Evolutionary conservation across 2,797 vertebrate species (phyloP).

Genomic region (Babyrousa celebensis): DNA sequence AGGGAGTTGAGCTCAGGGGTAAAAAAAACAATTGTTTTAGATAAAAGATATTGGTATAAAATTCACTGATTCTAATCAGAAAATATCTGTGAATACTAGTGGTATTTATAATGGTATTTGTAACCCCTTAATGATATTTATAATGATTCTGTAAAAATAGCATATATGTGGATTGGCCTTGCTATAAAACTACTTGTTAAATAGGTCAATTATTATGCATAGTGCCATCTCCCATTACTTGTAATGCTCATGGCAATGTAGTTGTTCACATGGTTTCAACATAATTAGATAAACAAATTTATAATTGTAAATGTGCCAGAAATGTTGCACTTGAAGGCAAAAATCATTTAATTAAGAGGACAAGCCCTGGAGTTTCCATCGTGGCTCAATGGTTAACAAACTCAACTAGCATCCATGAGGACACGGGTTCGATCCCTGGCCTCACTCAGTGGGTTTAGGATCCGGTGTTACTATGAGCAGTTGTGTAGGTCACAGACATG

Average conservation of each 20-base stretch:
- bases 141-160: neutral
- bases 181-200: neutral
- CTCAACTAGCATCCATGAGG: no score
- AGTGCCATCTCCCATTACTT: neutral
- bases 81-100: neutral
- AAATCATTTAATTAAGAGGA: slow-evolving; percentile 21
- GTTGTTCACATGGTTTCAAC: neutral
- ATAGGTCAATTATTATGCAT: neutral
- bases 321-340: slow-evolving; percentile 17
- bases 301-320: neutral
- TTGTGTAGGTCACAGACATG: no score
- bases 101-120: no score
- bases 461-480: no score
- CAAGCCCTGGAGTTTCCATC: neutral
- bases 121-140: neutral
- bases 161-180: neutral
- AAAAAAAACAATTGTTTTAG: neutral
- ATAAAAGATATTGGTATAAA: neutral
- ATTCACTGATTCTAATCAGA: neutral
- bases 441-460: no score
- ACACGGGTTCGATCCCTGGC: no score
- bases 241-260: neutral
- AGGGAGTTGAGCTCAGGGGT: neutral
- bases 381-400: no score
- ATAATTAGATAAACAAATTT: slow-evolving; percentile 19